These are phyloP conservation scores for Drosophila sucinea DNA, from an alignment of 1,140 invertebrate species.

Conservation along the genomic window DNA sequence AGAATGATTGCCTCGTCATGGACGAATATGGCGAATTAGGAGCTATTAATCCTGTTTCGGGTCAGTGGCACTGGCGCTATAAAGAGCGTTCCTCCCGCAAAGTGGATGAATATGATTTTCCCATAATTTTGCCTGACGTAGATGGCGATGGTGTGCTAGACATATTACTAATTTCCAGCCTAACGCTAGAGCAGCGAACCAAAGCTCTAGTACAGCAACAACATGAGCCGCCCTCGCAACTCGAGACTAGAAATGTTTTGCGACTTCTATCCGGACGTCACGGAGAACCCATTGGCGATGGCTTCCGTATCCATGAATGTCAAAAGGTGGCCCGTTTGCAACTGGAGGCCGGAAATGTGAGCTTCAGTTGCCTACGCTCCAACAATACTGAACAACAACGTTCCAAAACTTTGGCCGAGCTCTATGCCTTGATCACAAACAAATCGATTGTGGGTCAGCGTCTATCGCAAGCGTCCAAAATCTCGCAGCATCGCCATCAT, in stretches of 20 bases:
- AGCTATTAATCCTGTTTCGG: conserved; percentile 88
- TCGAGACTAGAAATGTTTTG: conserved; percentile 85
- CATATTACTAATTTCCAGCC: conserved; percentile 85
- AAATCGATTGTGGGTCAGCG: conserved; percentile 68
- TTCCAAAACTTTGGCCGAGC: conserved; percentile 77
- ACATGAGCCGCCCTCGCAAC: conserved; percentile 26
- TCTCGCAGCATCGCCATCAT: conserved; percentile 81
- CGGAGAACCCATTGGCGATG: conserved; percentile 83
- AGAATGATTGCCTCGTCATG: conserved; percentile 88
- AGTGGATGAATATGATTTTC: conserved; percentile 86
- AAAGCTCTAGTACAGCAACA: conserved; percentile 54
- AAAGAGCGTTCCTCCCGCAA: conserved; percentile 84
- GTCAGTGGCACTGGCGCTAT: conserved; percentile 86
- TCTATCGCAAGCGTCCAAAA: conserved; percentile 51
- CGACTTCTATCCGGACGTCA: conserved; percentile 86
- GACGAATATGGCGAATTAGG: conserved; percentile 88
- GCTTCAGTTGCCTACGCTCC: conserved; percentile 83
- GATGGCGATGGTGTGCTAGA: conserved; percentile 88
- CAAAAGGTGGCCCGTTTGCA: conserved; percentile 83
- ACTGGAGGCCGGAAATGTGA: conserved; percentile 73
- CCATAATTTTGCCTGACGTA: conserved; percentile 88
- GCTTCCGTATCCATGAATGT: conserved; percentile 84
- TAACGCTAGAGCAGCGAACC: conserved; percentile 64
- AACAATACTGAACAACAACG: conserved; percentile 75
- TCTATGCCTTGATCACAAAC: conserved; percentile 83